These are phyloP conservation scores for Opisthograptis luteolata DNA, from an alignment of 2,888 invertebrate genomes.

Conservation along the genomic window DNA sequence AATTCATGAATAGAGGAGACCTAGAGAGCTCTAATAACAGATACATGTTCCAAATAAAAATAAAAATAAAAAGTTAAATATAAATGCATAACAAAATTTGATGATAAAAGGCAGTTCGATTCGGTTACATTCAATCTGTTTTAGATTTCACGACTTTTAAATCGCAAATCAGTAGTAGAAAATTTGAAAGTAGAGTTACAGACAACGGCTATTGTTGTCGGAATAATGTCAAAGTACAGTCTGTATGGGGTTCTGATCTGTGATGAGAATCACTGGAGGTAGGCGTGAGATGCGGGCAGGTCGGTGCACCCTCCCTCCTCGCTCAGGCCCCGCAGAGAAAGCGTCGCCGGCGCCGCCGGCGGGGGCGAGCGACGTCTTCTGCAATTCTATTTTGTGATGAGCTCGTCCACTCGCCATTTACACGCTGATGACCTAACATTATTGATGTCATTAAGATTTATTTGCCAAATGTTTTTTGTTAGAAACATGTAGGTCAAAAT, in stretches of 20 bases:
- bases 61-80: too few species aligned
- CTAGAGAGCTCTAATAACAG: slow-evolving; percentile 8
- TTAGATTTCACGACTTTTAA: slow-evolving; percentile 22
- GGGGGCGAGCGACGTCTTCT: background rate
- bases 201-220: slow-evolving; percentile 21
- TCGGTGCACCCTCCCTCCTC: slow-evolving; percentile 12
- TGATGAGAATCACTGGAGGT: slow-evolving; percentile 11
- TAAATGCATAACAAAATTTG: background rate
- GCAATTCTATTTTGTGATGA: slow-evolving; percentile 10
- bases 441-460: background rate
- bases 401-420: background rate
- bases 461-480: background rate
- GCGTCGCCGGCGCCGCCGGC: slow-evolving; percentile 3
- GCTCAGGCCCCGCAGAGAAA: slow-evolving; percentile 15
- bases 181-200: slow-evolving; percentile 24
- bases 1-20: slow-evolving; percentile 16
- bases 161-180: slow-evolving; percentile 23
- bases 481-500: background rate
- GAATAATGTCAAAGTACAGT: slow-evolving; percentile 6
- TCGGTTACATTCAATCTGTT: slow-evolving; percentile 1
- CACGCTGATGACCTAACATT: background rate
- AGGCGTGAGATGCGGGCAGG: slow-evolving; percentile 17
- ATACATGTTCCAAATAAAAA: slow-evolving; percentile 10
- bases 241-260: slow-evolving; percentile 7
- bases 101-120: background rate